Base-by-base conservation (phyloP, 2,888 invertebrate species). In the Listrodromus nycthemerus region DNA sequence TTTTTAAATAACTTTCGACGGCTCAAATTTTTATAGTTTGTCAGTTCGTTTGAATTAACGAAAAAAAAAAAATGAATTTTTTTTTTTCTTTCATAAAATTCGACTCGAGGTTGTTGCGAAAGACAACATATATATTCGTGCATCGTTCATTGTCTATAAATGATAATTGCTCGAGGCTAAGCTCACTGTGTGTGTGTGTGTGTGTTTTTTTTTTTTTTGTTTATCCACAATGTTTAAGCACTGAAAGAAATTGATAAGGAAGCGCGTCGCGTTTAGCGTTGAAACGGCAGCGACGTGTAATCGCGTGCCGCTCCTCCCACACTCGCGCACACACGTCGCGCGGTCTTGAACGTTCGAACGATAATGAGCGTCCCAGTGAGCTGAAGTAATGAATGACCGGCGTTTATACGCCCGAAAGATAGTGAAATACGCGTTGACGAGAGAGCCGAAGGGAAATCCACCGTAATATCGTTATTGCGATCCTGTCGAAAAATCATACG, bases 231-330 rank as follows among this genome's bases (percentile, higher is more conserved):
- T 61, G 10, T 41, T 5, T 13, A 33, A 70, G 50, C 27, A 37
- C 37, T 21, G 27, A 48, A 73, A 82, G 10, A 24, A 41, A 50
- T 82, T 61, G 77, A 82, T 82, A 73, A 82, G 73, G 27, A 77
- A 65, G 41, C 48, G 33, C 70, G 66, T 61, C 24, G 67, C 41
- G 19, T 70, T 30, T 13, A 61, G 27, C 71, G 71, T 66, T 21
- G 48, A 61, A 27, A 33, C 65, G 19, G 5, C 24, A 24, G 65
- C 21, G 41, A 58, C 73, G 61, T 80, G 67, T 52, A 73, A 80
- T 80, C 66, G 80, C 45, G 63, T 63, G n/a, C 27, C 33, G 27
- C 37, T 48, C 69, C 21, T 30, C 63, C 61, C 27, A 61, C 27
- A 30, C 61, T n/a, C n/a, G 2, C 41, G 45, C n/a, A 33, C 33